Evolutionary conservation across 2,113 vertebrate species (phyloP), one percentile per base, ranked within the genome.

Genomic region (Turdus rufiventris): DNA sequence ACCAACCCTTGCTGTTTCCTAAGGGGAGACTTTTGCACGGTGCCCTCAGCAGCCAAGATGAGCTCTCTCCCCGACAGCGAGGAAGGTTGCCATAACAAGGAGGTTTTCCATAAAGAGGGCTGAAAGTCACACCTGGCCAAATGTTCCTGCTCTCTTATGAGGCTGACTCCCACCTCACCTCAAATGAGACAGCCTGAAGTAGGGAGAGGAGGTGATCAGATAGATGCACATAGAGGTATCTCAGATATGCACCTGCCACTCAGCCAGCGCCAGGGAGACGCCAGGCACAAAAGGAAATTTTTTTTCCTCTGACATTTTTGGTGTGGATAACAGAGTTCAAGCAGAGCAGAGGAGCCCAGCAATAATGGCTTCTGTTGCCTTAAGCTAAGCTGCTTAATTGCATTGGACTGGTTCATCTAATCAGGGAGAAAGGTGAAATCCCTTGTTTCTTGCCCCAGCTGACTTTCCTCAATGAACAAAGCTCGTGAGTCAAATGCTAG

Each of bases 381-480:
- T 95, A 76, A 96, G 94, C 94, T 89, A 96, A 85, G 89, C 66
- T 85, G 66, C 71, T 70, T 95, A 95, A 97, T 95, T 94, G 78
- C 87, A 68, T 76, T 66, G 71, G 77, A 75, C 87, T 75, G 68
- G 76, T 51, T 95, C 74, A 42, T 88, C 81, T 91, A 57, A 93
- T 88, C 81, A 66, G 71, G 84, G 87, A 96, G 77, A 96, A 97
- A 94, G 81, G 80, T 94, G 67, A 96, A 91, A 94, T 62, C 79
- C 33, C 50, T 58, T 2, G 2, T 61, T 85, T 45, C 77, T 94
- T 75, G 80, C 20, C 48, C 56, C 42, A 88, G 48, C 57, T 92
- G 81, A 76, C 47, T 87, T 87, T 72, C 45, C 51, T 68, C 62
- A 42, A 60, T 1, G 3, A 88, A 85, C 24, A 91, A 89, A 84